Conservation (phyloP, 2,888 invertebrate species). For the Drosophila anomelani region DNA sequence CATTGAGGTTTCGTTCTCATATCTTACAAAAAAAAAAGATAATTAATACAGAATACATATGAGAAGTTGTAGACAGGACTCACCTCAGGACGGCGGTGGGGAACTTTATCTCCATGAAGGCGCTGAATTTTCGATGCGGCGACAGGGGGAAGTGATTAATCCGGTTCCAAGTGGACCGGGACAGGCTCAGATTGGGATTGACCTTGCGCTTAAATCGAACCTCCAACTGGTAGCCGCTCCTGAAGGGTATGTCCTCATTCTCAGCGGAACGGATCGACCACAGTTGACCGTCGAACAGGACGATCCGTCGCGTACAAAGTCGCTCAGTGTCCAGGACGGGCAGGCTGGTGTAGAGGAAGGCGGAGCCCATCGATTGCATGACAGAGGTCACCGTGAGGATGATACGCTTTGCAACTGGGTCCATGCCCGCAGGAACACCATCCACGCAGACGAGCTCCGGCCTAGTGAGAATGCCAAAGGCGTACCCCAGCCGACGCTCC, state of each 20-base stretch:
- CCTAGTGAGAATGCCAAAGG: conserved; percentile 58
- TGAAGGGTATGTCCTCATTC: conserved; percentile 18
- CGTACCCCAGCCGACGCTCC: conserved; percentile 53
- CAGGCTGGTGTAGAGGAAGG: conserved; percentile 83
- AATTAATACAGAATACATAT: not conserved
- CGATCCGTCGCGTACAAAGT: conserved; percentile 47
- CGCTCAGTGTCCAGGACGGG: conserved; percentile 84
- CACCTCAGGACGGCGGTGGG: conserved; percentile 55
- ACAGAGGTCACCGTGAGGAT: conserved; percentile 83
- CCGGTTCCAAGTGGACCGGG: conserved; percentile 55
- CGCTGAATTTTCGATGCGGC: conserved; percentile 54
- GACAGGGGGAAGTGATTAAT: conserved; percentile 56
- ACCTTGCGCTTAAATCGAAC: conserved; percentile 63
- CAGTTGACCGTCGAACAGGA: conserved; percentile 52
- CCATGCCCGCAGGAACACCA: conserved; percentile 56
- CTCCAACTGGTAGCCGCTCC: conserved; percentile 56
- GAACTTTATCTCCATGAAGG: conserved; percentile 66
- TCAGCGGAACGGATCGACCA: conserved; percentile 43
- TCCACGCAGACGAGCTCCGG: conserved; percentile 62
- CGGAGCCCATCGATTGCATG: conserved; percentile 52
- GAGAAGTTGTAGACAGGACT: not conserved
- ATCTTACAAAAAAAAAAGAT: not conserved
- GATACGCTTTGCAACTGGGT: conserved; percentile 56
- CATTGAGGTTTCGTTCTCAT: conserved; percentile 29
- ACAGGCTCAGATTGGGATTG: conserved; percentile 46